Evolutionary conservation across 2,113 vertebrate species (phyloP).

Genomic region (Steatornis caripensis): DNA sequence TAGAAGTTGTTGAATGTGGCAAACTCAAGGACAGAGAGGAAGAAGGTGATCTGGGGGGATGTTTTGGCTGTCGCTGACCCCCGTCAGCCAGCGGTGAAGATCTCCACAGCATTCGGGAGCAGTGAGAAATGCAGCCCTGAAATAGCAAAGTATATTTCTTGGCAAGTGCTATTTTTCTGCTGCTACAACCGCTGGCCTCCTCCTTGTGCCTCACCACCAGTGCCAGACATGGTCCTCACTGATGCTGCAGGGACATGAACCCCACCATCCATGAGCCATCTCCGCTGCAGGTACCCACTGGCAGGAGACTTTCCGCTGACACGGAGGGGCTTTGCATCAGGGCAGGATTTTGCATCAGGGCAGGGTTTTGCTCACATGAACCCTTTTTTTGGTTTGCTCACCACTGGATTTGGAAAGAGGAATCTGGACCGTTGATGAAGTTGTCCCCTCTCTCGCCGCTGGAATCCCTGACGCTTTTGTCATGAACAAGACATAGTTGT

Average conservation of each 20-base stretch:
- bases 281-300: fast-evolving
- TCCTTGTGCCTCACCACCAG: not conserved
- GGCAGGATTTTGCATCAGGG: not conserved
- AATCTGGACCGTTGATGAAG: not conserved
- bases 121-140: not conserved
- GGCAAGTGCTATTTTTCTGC: not conserved
- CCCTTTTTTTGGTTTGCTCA: not conserved
- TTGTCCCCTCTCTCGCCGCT: not conserved
- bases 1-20: not conserved
- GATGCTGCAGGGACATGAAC: fast-evolving
- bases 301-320: not conserved
- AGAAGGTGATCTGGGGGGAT: not conserved
- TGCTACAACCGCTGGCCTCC: not conserved
- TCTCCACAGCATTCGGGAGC: not conserved
- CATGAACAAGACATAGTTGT: not conserved
- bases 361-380: not conserved
- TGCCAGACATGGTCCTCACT: fast-evolving
- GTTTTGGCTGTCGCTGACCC: not conserved
- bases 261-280: not conserved
- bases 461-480: not conserved
- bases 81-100: fast-evolving
- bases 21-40: not conserved
- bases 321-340: not conserved
- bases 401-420: not conserved
- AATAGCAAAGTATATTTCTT: not conserved